Evolutionary conservation across 1,140 invertebrate genomes (phyloP), one percentile per base, ranked within the genome.

Genomic region (Drosophila pseudoobscura): DNA sequence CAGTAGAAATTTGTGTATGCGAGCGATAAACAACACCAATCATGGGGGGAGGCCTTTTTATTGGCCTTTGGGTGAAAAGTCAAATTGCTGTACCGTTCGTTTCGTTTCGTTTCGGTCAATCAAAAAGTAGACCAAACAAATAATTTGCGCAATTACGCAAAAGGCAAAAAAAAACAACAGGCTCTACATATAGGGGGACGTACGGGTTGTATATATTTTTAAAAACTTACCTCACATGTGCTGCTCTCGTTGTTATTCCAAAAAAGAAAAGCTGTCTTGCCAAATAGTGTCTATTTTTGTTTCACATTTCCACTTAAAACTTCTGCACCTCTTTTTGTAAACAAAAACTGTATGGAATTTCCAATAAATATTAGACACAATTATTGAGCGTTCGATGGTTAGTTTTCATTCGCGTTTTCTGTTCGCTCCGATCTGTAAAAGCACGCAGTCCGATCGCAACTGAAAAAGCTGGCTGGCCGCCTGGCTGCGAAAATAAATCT

Each of bases 111-210:
- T 39, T 29, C 62, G 62, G 59, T 77, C 74, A 87, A 85, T 85
- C 74, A 83, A 88, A 87, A 88, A 79, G 84, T 88, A 68, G 78
- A 79, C 78, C 78, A 88, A 88, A 88, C 83, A 88, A 88, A 76
- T 76, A 49, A 88, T 88, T 88, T 73, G 63, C 75, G 72, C 83
- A 88, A 88, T 83, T 88, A 88, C 78, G 73, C 75, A 87, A 84
- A 76, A 80, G 45, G 49, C 46, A 46, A 13, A 17, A 17, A 17
- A 13, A 47, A 31, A 31, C 31, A 31, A 49, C 49, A 50, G 60
- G 46, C 22, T 9, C 6, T 49, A 44, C n/a, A 26, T 41, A 52
- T 45, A 41, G 45, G 29, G 13, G 11, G 22, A 17, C 17, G 17
- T 17, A 17, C 17, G 17, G 17, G 17, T 17, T 17, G 47, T 51